Evolutionary conservation across 2,113 vertebrate species (phyloP), one percentile per base, ranked within the genome.

Genomic region (Podocnemis expansa): DNA sequence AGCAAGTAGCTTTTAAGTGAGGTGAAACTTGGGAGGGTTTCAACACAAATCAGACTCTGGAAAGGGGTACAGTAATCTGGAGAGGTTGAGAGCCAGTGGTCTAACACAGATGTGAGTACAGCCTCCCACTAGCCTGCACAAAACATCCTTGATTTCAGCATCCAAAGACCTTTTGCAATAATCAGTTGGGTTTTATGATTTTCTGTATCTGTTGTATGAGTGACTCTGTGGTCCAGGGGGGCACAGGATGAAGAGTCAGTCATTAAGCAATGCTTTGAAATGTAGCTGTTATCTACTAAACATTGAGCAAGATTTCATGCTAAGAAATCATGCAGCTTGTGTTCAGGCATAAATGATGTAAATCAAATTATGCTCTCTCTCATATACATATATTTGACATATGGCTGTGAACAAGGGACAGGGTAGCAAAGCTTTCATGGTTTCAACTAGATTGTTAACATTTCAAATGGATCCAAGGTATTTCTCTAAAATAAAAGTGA

Each of bases 61-160:
- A 52, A 52, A 52, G 51, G 51, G 51, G 51, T 52, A 52, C 51
- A 14, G 51, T 16, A 52, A 5, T 52, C 51, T 16, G 13, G 14
- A 52, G 14, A 52, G 51, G 51, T 17, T 52, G 51, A 52, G 51
- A 29, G 3, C 11, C 38, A 29, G 16, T 55, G 43, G 27, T 55
- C 38, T 31, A 27, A 19, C 10, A 16, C 25, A 43, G 82, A 81
- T 6, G 45, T 38, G 75, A 84, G 83, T 27, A 0, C 27, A 3
- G 80, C 84, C 80, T 85, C 17, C 70, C 5, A 41, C 11, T 16
- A 16, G 16, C 38, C 70, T 52, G 1, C 25, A 0, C 45, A 41
- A 45, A 78, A 24, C 0, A 0, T 16, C 54, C 0, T 1, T 78
- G 0, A 0, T 41, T 83, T 2, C 60, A n/a, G 31, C 55, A 85